Base-by-base conservation (phyloP, 1,140 invertebrate species). In the Drosophila kurseongensis region DNA sequence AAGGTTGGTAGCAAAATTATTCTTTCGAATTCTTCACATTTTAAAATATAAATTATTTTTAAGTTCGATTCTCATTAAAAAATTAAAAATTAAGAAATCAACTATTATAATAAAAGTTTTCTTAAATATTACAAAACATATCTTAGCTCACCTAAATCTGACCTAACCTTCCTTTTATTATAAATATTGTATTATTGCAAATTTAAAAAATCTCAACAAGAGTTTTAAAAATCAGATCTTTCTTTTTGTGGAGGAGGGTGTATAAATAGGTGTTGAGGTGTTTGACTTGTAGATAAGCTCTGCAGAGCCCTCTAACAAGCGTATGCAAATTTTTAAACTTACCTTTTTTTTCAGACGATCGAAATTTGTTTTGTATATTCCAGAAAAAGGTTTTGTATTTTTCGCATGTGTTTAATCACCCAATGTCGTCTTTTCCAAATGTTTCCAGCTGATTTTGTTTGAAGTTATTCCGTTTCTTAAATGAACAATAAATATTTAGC, bases 341-440 rank as follows among this genome's bases (percentile, higher is more conserved):
- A 83, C 79, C 78, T 80, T 35, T 48, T 48, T 57, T 48, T 57
- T 16, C 36, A 45, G 29, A 50, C 47, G 38, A 23, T 13, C 35
- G 4, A 51, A 61, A 13, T 63, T 32, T 13, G 32, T 59, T 48
- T 32, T n/a, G 27, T 66, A 58, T 83, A 78, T 78, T 82, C 75
- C 80, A 65, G 41, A 69, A 60, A 29, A 36, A 6, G 40, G 41
- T 38, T 36, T 14, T 44, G 32, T 36, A 40, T 44, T 41, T 32
- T 65, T 32, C 23, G 57, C 41, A 16, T 61, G 41, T 45, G 40
- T 32, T 50, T 36, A 27, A 51, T 48, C 4, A 45, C 12, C 36
- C n/a, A 32, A 38, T 41, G 58, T 16, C 14, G 36, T 48, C 48
- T 44, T 44, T 13, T 48, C 13, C 52, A 5, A 66, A 52, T 45